A percentile compares a stretch with the other conserved stretches of the same genome.
Conservation (phyloP, 2,888 invertebrate genomes). For the Conistra vaccinii region DNA sequence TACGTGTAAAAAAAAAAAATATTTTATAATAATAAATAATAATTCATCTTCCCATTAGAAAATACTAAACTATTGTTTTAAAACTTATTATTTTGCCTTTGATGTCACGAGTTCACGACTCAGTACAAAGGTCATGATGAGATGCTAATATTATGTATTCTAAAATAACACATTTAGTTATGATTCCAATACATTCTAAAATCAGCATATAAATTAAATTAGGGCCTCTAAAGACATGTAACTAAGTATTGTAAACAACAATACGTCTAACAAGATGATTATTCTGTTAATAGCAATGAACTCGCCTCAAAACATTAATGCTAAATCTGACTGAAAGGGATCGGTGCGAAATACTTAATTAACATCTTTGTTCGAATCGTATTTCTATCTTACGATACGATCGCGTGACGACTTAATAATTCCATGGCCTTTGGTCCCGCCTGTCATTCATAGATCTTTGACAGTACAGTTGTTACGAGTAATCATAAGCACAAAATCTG, state of each 20-base stretch:
- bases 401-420: constrained; percentile 13
- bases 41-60: too few relatives aligned
- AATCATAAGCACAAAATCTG: too few relatives aligned
- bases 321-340: constrained; percentile 56
- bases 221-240: not conserved
- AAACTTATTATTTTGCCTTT: not conserved
- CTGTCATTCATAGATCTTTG: too few relatives aligned
- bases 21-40: too few relatives aligned
- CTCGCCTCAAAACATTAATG: constrained; percentile 51
- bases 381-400: constrained; percentile 52
- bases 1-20: too few relatives aligned
- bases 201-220: constrained; percentile 17
- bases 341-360: constrained; percentile 66
- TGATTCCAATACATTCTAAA: not conserved
- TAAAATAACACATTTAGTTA: not conserved
- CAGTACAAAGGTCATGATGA: not conserved
- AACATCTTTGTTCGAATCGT: constrained; percentile 53
- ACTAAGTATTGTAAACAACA: constrained; percentile 27
- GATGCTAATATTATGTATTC: not conserved
- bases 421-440: too few relatives aligned
- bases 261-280: constrained; percentile 42
- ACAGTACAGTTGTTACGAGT: too few relatives aligned
- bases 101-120: not conserved
- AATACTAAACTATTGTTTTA: not conserved
- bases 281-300: constrained; percentile 38